Conservation (phyloP, 2,797 vertebrate species). For the Miichthys miiuy region DNA sequence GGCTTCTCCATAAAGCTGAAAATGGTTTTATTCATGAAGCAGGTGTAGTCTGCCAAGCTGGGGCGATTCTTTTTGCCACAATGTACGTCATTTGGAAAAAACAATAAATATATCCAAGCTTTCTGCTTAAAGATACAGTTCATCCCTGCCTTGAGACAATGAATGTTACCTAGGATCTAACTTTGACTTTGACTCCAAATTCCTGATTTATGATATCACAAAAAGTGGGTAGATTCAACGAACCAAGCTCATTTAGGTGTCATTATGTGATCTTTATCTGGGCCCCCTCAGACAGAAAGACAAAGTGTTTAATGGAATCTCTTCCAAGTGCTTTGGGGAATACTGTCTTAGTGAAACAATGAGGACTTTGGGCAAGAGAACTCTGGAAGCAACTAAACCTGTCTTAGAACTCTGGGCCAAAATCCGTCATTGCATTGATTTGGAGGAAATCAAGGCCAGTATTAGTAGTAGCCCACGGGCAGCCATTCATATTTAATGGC, state of each 20-base stretch:
- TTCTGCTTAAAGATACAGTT: constrained; percentile 1
- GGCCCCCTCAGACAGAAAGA: not conserved
- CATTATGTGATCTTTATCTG: not conserved
- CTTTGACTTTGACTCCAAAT: not conserved
- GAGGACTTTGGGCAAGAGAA: not conserved
- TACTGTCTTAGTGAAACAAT: not conserved
- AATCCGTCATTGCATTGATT: not conserved
- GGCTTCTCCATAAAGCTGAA: constrained; percentile 23
- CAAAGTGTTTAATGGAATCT: not conserved
- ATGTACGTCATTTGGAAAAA: not conserved
- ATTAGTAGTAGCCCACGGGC: not conserved
- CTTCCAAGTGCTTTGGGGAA: not conserved
- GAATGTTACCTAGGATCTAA: not conserved
- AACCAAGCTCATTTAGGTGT: not conserved
- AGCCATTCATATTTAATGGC: not conserved
- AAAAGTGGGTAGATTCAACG: not conserved
- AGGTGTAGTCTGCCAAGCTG: not conserved
- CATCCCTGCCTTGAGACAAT: not conserved
- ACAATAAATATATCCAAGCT: not conserved
- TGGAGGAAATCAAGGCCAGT: not conserved
- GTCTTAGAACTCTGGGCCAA: not conserved
- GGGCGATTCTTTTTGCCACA: not conserved
- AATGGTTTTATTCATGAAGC: constrained; percentile 34
- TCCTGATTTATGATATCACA: not conserved
- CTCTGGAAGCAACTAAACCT: not conserved